Conservation (phyloP, 2,888 invertebrate species). For the Hofmannophila pseudospretella region DNA sequence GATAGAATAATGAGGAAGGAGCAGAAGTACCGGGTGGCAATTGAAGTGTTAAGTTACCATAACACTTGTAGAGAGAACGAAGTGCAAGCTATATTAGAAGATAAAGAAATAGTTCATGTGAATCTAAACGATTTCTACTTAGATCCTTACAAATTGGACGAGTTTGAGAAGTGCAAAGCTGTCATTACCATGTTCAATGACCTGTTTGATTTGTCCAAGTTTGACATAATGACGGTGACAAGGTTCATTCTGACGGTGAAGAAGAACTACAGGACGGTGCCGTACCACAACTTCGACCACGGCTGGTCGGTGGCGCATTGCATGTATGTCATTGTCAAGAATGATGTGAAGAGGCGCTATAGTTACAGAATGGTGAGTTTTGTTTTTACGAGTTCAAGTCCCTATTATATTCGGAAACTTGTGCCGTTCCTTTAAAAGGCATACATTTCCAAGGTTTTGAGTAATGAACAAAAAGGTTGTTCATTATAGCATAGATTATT, state of each 20-base stretch:
- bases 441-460: no score
- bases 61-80: conserved; percentile 88
- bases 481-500: no score
- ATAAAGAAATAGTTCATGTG: conserved; percentile 22
- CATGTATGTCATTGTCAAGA: conserved; percentile 86
- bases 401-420: no score
- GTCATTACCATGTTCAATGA: conserved; percentile 87
- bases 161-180: conserved; percentile 84
- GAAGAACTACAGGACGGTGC: conserved; percentile 90
- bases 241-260: conserved; percentile 88
- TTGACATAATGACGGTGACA: conserved; percentile 82
- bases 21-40: conserved; percentile 88
- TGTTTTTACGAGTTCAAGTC: no score
- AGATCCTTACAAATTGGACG: conserved; percentile 83
- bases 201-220: conserved; percentile 81
- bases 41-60: conserved; percentile 91
- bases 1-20: conserved; percentile 89
- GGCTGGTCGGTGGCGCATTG: conserved; percentile 92
- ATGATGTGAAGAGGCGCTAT: conserved; percentile 35
- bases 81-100: conserved; percentile 51
- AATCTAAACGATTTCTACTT: conserved; percentile 81
- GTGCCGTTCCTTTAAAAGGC: no score
- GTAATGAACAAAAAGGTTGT: no score
- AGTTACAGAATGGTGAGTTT: conserved; percentile 46
- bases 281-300: conserved; percentile 93